Evolutionary conservation across 2,113 vertebrate species (phyloP).

Genomic region (Jacana jacana): DNA sequence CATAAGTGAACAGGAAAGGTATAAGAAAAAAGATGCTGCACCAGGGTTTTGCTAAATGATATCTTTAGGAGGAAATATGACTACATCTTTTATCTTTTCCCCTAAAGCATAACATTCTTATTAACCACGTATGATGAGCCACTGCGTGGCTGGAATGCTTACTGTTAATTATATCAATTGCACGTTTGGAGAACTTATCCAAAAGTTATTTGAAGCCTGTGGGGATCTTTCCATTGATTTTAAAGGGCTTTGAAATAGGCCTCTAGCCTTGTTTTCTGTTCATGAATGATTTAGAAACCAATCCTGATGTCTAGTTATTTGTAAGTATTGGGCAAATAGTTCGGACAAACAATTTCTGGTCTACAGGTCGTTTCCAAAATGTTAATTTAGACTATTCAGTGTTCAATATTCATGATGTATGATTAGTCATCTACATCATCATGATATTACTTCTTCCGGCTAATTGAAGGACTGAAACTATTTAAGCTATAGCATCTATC

Average conservation of each 20-base stretch:
- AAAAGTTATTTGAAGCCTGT: background rate
- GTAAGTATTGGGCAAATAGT: constrained; percentile 12
- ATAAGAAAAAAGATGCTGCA: background rate
- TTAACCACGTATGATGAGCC: background rate
- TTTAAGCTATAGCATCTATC: constrained; percentile 9
- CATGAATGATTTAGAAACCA: constrained; percentile 45
- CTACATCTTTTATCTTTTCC: background rate
- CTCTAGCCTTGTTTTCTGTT: constrained; percentile 11
- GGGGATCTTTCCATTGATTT: constrained; percentile 21
- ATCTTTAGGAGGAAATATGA: background rate
- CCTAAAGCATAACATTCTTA: background rate
- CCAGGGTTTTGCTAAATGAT: background rate
- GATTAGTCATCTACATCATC: background rate
- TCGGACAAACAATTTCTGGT: constrained; percentile 10
- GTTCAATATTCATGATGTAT: constrained; percentile 8
- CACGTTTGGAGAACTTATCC: background rate
- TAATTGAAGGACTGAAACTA: background rate
- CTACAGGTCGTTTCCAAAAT: background rate
- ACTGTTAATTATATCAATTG: background rate
- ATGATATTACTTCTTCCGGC: background rate
- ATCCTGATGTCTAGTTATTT: background rate
- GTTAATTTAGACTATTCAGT: background rate
- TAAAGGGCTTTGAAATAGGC: background rate
- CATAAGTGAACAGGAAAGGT: background rate
- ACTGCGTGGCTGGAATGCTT: background rate